phyloP scores from a whole-genome alignment of 2,797 vertebrate species.

The Aulostomus chinensis region DNA sequence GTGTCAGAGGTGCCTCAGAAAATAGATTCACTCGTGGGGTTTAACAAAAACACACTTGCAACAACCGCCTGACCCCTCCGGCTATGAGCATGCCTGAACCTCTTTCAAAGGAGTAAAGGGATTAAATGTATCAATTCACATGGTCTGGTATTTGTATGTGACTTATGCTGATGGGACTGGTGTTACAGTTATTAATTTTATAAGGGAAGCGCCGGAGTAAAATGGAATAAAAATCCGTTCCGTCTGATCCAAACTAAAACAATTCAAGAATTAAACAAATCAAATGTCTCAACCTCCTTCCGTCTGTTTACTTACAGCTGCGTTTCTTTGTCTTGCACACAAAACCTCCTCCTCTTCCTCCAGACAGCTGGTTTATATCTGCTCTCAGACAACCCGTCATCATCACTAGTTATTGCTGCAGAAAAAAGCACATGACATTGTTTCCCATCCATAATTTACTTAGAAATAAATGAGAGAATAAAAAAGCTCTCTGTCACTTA shows the following conservation, averaged over 20 bases:
- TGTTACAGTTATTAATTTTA: too few species aligned
- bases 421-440: conserved; percentile 9
- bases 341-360: conserved; percentile 5
- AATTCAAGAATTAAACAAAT: background rate
- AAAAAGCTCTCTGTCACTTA: conserved; percentile 31
- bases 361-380: conserved; percentile 48
- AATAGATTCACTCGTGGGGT: conserved; percentile 66
- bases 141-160: conserved; percentile 17
- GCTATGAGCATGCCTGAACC: conserved; percentile 30
- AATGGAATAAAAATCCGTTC: too few species aligned
- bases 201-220: too few species aligned
- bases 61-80: conserved; percentile 44
- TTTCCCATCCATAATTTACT: conserved; percentile 60
- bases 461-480: conserved; percentile 33
- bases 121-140: conserved; percentile 55
- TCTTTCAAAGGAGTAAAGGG: conserved; percentile 23
- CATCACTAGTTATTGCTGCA: conserved; percentile 5
- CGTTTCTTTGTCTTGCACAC: conserved; percentile 16
- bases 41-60: conserved; percentile 64
- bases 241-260: conserved; percentile 14
- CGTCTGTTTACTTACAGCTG: conserved; percentile 14
- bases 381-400: conserved; percentile 22
- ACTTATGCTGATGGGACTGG: conserved; percentile 1
- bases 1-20: conserved; percentile 64
- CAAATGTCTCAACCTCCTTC: background rate